A percentile compares a stretch with the other conserved stretches of the same genome.
Evolutionary conservation across 2,113 vertebrate genomes (phyloP).

Genomic region (Indicator maculatus): DNA sequence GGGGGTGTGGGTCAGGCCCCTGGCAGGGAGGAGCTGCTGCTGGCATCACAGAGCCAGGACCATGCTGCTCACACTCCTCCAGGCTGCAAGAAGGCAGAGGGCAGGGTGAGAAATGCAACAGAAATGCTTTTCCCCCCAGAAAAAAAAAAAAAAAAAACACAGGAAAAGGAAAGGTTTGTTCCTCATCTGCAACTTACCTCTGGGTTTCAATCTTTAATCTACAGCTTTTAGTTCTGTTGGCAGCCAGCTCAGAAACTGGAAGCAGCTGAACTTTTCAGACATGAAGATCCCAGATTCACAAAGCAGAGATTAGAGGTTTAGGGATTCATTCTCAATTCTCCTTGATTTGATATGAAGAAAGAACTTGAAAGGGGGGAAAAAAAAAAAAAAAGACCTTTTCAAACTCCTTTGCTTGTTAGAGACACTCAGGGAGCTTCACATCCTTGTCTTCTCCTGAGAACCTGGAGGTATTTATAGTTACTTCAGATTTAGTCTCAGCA

Average conservation of each 20-base stretch:
- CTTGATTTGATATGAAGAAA: background rate
- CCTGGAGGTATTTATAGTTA: background rate
- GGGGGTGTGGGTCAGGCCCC: background rate
- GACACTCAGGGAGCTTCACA: background rate
- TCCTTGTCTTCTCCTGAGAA: background rate
- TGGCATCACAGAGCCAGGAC: background rate
- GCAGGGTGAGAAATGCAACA: background rate
- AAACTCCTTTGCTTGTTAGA: background rate
- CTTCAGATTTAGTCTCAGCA: background rate
- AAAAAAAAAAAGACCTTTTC: background rate
- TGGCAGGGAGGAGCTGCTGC: background rate
- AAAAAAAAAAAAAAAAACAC: background rate
- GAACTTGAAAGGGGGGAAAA: background rate
- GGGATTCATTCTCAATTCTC: conserved; percentile 12
- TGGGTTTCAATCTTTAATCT: background rate
- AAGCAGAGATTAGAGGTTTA: background rate
- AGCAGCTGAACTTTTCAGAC: background rate
- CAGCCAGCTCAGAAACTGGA: background rate
- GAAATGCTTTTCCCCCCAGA: background rate
- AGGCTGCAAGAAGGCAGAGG: background rate
- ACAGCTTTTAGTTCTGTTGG: background rate
- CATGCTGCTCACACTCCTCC: background rate
- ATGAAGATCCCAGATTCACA: background rate
- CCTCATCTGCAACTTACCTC: background rate
- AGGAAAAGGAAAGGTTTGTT: background rate